Percentiles rank a stretch among this genome's conserved stretches.
These are phyloP conservation scores for Melanostoma mellinum DNA, from an alignment of 2,888 invertebrate genomes.

Conservation along the genomic window DNA sequence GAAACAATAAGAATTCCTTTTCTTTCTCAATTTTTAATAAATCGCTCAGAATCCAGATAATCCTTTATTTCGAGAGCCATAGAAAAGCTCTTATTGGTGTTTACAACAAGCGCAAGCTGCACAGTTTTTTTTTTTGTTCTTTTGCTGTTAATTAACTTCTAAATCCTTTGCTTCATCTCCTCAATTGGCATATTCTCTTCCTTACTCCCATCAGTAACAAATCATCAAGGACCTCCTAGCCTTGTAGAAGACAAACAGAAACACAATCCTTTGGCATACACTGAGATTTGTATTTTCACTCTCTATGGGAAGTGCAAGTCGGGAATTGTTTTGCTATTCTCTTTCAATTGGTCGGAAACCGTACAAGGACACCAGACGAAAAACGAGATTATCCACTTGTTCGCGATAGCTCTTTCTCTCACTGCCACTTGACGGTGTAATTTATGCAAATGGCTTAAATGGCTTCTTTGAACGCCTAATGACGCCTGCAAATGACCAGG, in stretches of 20 bases:
- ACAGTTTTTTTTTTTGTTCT: background rate
- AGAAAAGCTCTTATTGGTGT: no score
- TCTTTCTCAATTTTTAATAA: no score
- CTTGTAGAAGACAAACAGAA: slow-evolving; percentile 4
- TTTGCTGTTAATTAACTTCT: slow-evolving; percentile 17
- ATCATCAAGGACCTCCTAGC: background rate
- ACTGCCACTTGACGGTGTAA: slow-evolving; percentile 2
- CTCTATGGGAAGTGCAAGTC: slow-evolving; percentile 10
- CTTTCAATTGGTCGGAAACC: slow-evolving; percentile 21
- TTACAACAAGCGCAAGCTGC: no score
- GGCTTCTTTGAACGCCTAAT: slow-evolving; percentile 28
- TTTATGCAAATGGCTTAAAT: slow-evolving; percentile 31
- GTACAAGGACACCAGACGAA: slow-evolving; percentile 18
- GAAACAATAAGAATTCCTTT: no score
- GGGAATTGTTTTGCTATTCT: slow-evolving; percentile 15
- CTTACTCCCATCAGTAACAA: background rate
- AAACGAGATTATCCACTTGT: slow-evolving; percentile 27
- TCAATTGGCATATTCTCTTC: slow-evolving; percentile 9
- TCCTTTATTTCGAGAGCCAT: no score
- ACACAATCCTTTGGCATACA: slow-evolving; percentile 2
- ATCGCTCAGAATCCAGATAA: no score
- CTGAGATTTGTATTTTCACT: background rate
- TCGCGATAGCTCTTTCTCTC: background rate
- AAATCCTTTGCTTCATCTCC: slow-evolving; percentile 1
- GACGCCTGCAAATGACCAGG: slow-evolving; percentile 44